Evolutionary conservation across 2,113 vertebrate genomes (phyloP), one percentile per base, ranked within the genome.

Genomic region (Takifugu flavidus): DNA sequence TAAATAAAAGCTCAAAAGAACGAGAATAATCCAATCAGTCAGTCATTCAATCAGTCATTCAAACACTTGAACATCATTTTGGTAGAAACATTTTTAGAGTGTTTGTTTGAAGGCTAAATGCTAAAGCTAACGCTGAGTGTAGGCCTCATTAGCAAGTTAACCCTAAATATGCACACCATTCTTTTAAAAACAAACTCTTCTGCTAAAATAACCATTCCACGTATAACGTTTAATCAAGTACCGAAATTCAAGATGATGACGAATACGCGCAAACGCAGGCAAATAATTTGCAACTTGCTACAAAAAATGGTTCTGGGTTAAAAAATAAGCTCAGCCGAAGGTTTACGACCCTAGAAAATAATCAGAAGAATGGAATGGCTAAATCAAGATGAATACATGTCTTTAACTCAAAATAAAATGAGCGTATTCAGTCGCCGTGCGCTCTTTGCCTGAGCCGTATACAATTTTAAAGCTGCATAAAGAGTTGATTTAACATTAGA

Each of bases 401-500:
- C 20, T 66, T 53, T 59, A 56, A 65, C 44, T 69, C 29, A 54
- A 56, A 53, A 58, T 25, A 62, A 72, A 70, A 61, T 14, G 42
- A 26, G 68, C 60, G 45, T 67, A 8, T 39, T 39, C 34, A 11
- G 34, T 10, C 34, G 11, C 20, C 34, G 34, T 39, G 34, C 3
- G 34, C 34, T 39, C 34, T 39, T 11, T 6, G 4, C 7, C 5
- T 5, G 29, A 31, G 29, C 29, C 29, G 29, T 39, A 11, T 1
- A 10, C 34, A 6, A 73, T 34, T 39, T 59, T 76, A 79, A 88
- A 86, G 86, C 86, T 84, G 83, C 86, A 82, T 83, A 80, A 84
- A 84, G 80, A 75, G 3, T 6, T 62, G 45, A 53, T 57, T 47
- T 57, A 55, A 61, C 45, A 70, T 27, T 49, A 73, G 56, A 65